These are phyloP conservation scores for Caenorhabditis doughertyi DNA, from an alignment of 2,888 invertebrate species.

Conservation along the genomic window DNA sequence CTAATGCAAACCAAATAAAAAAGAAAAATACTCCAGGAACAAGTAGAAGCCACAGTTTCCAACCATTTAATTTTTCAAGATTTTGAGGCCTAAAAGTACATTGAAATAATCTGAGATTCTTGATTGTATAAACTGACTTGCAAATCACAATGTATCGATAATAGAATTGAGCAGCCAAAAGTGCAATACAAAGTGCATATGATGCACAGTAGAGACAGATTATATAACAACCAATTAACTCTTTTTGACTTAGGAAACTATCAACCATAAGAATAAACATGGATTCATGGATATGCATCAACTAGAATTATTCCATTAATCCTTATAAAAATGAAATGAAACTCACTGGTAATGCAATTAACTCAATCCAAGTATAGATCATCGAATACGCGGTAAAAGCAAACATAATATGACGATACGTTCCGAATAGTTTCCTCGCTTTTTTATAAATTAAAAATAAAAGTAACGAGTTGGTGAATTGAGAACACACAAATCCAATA, in stretches of 20 bases:
- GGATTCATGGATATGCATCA: slow-evolving; percentile 17
- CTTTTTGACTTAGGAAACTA: not conserved
- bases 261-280: slow-evolving; percentile 26
- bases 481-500: slow-evolving; percentile 12
- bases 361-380: slow-evolving; percentile 28
- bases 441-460: not conserved
- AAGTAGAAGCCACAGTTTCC: not conserved
- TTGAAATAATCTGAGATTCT: too few species aligned
- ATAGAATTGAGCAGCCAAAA: slow-evolving; percentile 22
- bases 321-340: too few species aligned
- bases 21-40: not conserved
- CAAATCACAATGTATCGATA: slow-evolving; percentile 14
- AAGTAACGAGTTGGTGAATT: slow-evolving; percentile 11
- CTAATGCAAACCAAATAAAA: not conserved
- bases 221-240: slow-evolving; percentile 1
- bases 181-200: slow-evolving; percentile 19
- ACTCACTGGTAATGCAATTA: slow-evolving; percentile 15
- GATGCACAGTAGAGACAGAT: slow-evolving; percentile 17
- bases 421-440: slow-evolving; percentile 16
- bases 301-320: not conserved
- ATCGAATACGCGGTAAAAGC: slow-evolving; percentile 14
- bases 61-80: not conserved
- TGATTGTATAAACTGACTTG: slow-evolving; percentile 1
- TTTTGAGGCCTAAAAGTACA: not conserved
- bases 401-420: slow-evolving; percentile 16